phyloP scores from a whole-genome alignment of 2,888 invertebrate species.

The Heliconius cydno region DNA sequence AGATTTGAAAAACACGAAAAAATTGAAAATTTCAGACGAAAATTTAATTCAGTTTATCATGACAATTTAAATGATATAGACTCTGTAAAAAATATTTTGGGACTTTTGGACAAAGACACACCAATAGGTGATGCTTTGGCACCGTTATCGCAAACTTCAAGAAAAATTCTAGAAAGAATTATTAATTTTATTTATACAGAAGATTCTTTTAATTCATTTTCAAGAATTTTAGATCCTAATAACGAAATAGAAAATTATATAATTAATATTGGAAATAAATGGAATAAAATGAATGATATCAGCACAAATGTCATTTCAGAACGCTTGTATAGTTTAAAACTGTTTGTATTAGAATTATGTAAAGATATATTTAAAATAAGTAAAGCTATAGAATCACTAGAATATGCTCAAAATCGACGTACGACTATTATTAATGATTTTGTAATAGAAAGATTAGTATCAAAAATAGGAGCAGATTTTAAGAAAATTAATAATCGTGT shows the following conservation, averaged over 20 bases:
- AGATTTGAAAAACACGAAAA: constrained; percentile 31
- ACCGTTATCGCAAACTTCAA: constrained; percentile 53
- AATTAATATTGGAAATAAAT: constrained; percentile 56
- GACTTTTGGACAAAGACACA: constrained; percentile 55
- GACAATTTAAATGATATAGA: constrained; percentile 41
- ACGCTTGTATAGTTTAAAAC: constrained; percentile 60
- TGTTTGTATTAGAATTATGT: constrained; percentile 59
- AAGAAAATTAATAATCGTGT: constrained; percentile 54
- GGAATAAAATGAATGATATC: constrained; percentile 57
- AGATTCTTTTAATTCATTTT: constrained; percentile 49
- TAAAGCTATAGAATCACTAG: constrained; percentile 55
- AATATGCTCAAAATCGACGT: constrained; percentile 59
- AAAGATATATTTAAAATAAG: constrained; percentile 61
- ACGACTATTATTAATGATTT: constrained; percentile 53
- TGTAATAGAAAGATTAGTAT: constrained; percentile 51
- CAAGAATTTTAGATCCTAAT: constrained; percentile 51
- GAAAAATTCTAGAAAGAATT: constrained; percentile 59
- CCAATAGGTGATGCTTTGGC: constrained; percentile 53
- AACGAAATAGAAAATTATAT: constrained; percentile 57
- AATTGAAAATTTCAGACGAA: constrained; percentile 28
- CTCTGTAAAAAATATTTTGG: constrained; percentile 56
- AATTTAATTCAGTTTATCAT: constrained; percentile 28
- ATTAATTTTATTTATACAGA: constrained; percentile 55
- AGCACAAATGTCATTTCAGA: constrained; percentile 51
- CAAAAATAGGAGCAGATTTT: constrained; percentile 54